Conservation (phyloP, 2,113 vertebrate genomes). For the Hyaena hyaena region DNA sequence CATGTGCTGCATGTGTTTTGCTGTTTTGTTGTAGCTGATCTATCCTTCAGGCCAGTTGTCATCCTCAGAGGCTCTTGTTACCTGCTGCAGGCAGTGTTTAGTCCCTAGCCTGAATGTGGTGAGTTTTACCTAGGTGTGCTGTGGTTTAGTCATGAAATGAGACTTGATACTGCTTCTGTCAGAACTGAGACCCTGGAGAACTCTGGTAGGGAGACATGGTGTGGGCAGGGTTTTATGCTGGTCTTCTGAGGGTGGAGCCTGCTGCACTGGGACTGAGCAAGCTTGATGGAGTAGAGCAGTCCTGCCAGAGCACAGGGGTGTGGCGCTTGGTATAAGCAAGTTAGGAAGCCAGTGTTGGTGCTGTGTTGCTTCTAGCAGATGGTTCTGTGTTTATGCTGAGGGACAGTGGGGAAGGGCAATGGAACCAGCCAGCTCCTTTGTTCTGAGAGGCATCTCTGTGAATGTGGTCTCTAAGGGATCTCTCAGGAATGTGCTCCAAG, state of each 20-base stretch:
- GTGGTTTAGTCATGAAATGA: neutral
- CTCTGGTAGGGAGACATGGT: neutral
- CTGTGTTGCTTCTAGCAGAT: neutral
- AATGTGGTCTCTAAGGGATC: accelerated
- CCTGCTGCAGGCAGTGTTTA: neutral
- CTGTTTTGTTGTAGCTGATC: neutral
- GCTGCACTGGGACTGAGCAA: neutral
- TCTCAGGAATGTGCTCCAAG: neutral
- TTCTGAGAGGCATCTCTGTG: neutral
- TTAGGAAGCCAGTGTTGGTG: neutral
- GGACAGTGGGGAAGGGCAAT: neutral
- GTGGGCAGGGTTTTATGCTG: neutral
- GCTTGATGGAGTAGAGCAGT: neutral
- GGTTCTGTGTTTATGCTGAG: neutral
- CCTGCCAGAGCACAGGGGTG: neutral
- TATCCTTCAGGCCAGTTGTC: neutral
- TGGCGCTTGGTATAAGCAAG: neutral
- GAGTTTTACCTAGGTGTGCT: neutral
- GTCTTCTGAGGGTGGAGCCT: neutral
- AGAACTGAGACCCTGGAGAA: neutral
- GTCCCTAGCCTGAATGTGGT: neutral
- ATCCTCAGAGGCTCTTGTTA: neutral
- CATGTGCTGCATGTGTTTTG: neutral
- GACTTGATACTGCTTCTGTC: neutral
- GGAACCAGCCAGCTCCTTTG: neutral